phyloP scores from a whole-genome alignment of 1,140 invertebrate species.

The Plectrocnemia conspersa region DNA sequence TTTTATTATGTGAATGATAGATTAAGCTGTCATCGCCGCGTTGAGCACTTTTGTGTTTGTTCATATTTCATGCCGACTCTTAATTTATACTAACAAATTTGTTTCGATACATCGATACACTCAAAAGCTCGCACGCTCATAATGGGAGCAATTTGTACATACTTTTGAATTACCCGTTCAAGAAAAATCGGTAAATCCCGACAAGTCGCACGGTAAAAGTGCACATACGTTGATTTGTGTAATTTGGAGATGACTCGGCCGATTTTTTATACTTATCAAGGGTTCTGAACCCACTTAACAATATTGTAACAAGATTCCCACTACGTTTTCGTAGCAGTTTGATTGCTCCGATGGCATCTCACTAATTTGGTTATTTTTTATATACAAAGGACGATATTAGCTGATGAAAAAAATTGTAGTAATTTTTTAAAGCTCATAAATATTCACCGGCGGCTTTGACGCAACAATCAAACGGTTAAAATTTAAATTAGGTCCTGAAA shows the following conservation, averaged over 20 bases:
- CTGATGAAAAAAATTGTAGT: no score
- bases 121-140: background rate
- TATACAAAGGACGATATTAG: no score
- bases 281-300: slow-evolving; percentile 23
- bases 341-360: background rate
- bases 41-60: slow-evolving; percentile 1
- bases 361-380: slow-evolving; percentile 4
- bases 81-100: slow-evolving; percentile 13
- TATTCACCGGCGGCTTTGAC: background rate
- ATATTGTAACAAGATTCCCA: no score
- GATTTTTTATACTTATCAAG: no score
- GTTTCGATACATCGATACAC: background rate
- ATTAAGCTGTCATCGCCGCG: slow-evolving; percentile 25
- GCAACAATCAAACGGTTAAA: slow-evolving; percentile 9
- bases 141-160: background rate
- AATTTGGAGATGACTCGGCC: slow-evolving; percentile 28
- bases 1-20: slow-evolving; percentile 21
- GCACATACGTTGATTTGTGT: no score
- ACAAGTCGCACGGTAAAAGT: slow-evolving; percentile 17
- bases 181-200: background rate
- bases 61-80: slow-evolving; percentile 14
- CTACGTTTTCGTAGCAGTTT: no score
- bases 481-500: slow-evolving; percentile 19
- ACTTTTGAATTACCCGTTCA: background rate
- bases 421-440: no score